Percentiles rank a stretch among this genome's conserved stretches.
Evolutionary conservation across 1,140 invertebrate genomes (phyloP).

Genomic region (Drosophila cardini): DNA sequence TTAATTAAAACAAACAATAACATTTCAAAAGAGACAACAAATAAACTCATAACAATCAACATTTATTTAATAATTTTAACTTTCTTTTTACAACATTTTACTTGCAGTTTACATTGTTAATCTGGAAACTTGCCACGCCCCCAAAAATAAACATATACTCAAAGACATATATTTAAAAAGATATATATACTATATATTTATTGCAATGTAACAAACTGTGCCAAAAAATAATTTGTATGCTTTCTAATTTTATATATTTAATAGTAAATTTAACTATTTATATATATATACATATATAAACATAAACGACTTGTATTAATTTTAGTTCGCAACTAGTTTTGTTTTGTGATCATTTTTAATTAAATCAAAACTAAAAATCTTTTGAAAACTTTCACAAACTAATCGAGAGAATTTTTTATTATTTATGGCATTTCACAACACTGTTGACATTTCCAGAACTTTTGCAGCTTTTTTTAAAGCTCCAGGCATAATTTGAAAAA

Average conservation of each 20-base stretch:
- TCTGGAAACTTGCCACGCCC: constrained; percentile 17
- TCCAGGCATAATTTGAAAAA: constrained; percentile 57
- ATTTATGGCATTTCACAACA: constrained; percentile 13
- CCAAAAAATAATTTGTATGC: constrained; percentile 57
- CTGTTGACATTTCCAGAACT: constrained; percentile 28
- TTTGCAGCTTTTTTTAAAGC: constrained; percentile 55
- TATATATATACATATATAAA: constrained; percentile 63
- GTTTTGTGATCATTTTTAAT: constrained; percentile 77
- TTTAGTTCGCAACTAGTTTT: constrained; percentile 69
- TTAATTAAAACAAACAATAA: no score
- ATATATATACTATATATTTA: constrained; percentile 7
- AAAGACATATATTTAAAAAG: constrained; percentile 8
- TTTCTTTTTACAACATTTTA: background rate
- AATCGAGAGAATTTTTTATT: background rate
- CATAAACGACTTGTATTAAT: constrained; percentile 43
- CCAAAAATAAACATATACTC: constrained; percentile 23
- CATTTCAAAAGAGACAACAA: no score
- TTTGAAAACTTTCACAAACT: constrained; percentile 18
- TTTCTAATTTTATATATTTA: constrained; percentile 56
- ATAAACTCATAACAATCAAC: no score
- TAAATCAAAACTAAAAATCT: constrained; percentile 52
- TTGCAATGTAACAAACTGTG: constrained; percentile 49
- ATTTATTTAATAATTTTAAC: background rate
- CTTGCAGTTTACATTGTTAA: constrained; percentile 17
- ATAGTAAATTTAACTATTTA: constrained; percentile 64